A percentile compares a stretch with the other conserved stretches of the same genome.
phyloP scores from a whole-genome alignment of 2,888 invertebrate species.

The Neoascia interrupta region DNA sequence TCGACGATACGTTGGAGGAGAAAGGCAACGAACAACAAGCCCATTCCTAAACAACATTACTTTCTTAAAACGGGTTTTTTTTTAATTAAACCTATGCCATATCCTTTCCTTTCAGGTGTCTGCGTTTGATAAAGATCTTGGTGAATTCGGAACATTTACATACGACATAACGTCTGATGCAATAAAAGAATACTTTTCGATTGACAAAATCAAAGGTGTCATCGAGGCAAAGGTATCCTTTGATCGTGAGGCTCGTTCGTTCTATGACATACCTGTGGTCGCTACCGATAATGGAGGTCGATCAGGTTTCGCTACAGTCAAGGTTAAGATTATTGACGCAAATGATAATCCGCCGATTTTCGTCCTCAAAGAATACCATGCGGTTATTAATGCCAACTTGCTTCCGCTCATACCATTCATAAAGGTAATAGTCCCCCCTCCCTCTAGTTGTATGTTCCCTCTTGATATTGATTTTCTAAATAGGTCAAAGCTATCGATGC shows the following conservation, averaged over 20 bases:
- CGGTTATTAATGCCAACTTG: conserved; percentile 84
- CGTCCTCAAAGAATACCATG: conserved; percentile 88
- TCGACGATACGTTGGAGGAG: too few species aligned
- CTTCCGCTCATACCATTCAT: conserved; percentile 82
- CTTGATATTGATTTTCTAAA: too few species aligned
- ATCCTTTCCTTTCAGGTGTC: conserved; percentile 81
- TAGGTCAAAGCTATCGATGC: conserved; percentile 87
- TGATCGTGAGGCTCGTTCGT: conserved; percentile 86
- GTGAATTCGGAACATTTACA: conserved; percentile 86
- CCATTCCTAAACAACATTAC: too few species aligned
- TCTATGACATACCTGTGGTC: conserved; percentile 88
- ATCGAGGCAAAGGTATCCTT: conserved; percentile 85
- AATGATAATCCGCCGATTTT: conserved; percentile 92
- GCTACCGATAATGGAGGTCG: conserved; percentile 91
- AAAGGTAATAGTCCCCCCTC: too few species aligned
- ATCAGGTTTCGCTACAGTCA: conserved; percentile 86
- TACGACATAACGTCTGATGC: conserved; percentile 90
- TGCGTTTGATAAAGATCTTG: conserved; percentile 91
- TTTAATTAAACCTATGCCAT: not conserved
- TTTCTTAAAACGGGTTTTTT: not conserved
- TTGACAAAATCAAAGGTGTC: conserved; percentile 87
- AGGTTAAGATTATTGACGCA: conserved; percentile 89
- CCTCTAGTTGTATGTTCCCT: too few species aligned
- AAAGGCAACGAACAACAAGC: too few species aligned
- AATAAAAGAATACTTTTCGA: conserved; percentile 86